Evolutionary conservation across 2,888 invertebrate genomes (phyloP).

Genomic region (Cremastobaeus sp.): DNA sequence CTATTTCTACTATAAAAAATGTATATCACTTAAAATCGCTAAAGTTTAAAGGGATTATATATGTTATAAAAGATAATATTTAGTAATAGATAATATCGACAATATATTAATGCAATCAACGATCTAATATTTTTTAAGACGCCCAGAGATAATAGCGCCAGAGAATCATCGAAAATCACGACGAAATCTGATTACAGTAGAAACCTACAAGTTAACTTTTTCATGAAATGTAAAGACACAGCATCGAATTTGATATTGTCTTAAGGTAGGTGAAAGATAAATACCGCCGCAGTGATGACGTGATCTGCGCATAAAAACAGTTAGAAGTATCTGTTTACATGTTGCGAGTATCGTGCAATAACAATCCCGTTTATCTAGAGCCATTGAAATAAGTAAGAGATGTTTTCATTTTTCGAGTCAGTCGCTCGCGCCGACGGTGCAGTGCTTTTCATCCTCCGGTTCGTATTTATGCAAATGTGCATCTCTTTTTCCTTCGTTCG

Average conservation of each 20-base stretch:
- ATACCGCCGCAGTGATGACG: not conserved
- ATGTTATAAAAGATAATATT: too few relatives aligned
- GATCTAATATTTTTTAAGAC: too few relatives aligned
- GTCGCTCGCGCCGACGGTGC: constrained; percentile 9
- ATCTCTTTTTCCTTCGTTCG: constrained; percentile 38
- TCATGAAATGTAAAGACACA: not conserved
- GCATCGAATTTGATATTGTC: constrained; percentile 6
- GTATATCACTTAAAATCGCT: too few relatives aligned
- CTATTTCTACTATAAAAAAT: too few relatives aligned
- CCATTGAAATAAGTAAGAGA: constrained; percentile 47
- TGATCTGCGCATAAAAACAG: constrained; percentile 27
- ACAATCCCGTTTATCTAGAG: constrained; percentile 46
- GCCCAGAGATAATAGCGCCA: too few relatives aligned
- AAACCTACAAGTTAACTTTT: too few relatives aligned
- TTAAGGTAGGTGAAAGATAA: constrained; percentile 15
- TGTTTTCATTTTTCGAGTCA: constrained; percentile 40
- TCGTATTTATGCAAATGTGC: constrained; percentile 47
- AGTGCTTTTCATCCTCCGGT: constrained; percentile 29
- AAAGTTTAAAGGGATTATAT: too few relatives aligned
- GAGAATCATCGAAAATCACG: too few relatives aligned
- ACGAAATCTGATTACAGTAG: too few relatives aligned
- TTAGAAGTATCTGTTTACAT: constrained; percentile 43
- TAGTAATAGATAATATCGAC: too few relatives aligned
- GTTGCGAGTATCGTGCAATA: constrained; percentile 35
- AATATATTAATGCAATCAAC: too few relatives aligned